Base-by-base conservation (phyloP, 2,888 invertebrate species). In the Nineta flava region DNA sequence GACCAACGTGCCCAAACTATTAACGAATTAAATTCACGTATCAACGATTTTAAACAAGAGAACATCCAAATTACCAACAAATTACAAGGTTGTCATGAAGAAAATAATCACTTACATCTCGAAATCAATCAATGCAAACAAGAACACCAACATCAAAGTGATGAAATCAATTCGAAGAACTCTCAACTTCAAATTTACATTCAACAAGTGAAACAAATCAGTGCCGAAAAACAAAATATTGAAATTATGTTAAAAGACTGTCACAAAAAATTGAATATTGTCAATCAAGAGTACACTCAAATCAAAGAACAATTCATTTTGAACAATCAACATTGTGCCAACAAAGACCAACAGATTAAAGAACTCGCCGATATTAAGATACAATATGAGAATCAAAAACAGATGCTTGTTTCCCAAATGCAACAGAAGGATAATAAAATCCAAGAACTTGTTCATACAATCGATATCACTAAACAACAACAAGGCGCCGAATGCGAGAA, bases 401-500 rank as follows among this genome's bases (percentile, higher is more conserved):
- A 42, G 69, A 66, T 58, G 63, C 64, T 49, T 55, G 54, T 38
- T 50, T 56, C 45, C 53, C 70, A 51, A 59, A 61, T 52, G 64
- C 50, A 62, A 65, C 3, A 65, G 57, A 53, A 67, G 68, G 62
- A 63, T 64, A 6, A 63, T 67, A 46, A 58, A 64, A 55, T 52
- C 61, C 40, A 61, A 68, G 15, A 48, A 48, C 42, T 42, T 17
- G 10, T 12, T n/a, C 12, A 17, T 2, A 41, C 19, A 15, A 40
- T 48, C 21, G 41, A 40, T 43, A 15, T 16, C 40, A 31, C 21
- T 4, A 42, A 48, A 48, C 31, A 19, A 21, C 42, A 41, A 17
- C 17, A 41, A 21, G 17, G 41, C 19, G 41, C 19, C n/a, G 50
- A 21, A 44, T 44, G 44, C 13, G 44, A 44, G n/a, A 9, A 9